phyloP scores from a whole-genome alignment of 2,888 invertebrate genomes.

The Perizoma affinitatum region DNA sequence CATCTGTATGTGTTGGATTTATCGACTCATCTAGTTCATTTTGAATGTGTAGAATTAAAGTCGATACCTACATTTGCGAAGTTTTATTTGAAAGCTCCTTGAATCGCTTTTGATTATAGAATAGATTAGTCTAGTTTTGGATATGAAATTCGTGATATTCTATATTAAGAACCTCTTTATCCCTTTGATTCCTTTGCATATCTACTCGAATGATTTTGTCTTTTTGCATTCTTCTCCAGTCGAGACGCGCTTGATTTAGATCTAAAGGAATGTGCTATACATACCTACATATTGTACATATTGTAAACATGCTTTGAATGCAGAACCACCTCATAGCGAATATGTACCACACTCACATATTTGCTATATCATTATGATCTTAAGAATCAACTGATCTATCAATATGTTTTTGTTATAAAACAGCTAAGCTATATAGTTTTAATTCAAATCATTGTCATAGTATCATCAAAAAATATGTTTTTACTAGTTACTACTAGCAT shows the following conservation, averaged over 20 bases:
- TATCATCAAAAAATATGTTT: too few species aligned
- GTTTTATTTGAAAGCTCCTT: too few species aligned
- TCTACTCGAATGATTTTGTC: constrained; percentile 11
- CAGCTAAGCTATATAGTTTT: not conserved
- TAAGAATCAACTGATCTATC: not conserved
- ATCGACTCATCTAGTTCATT: not conserved
- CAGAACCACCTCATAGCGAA: constrained; percentile 7
- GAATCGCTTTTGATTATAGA: too few species aligned
- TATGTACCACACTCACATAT: not conserved
- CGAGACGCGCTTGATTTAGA: constrained; percentile 48
- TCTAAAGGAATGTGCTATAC: constrained; percentile 38
- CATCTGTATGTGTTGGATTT: not conserved
- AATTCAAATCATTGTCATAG: not conserved
- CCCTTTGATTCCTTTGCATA: constrained; percentile 5
- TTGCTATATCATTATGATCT: not conserved
- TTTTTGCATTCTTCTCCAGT: constrained; percentile 44
- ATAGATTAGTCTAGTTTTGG: too few species aligned
- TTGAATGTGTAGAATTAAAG: too few species aligned
- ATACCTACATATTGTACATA: constrained; percentile 4
- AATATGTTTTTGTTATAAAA: not conserved
- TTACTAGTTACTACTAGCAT: too few species aligned
- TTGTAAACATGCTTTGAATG: constrained; percentile 6
- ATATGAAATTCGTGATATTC: too few species aligned
- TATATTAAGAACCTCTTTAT: too few species aligned
- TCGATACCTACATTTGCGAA: too few species aligned